Evolutionary conservation across 2,888 invertebrate genomes (phyloP), one percentile per base, ranked within the genome.

Genomic region (Hydrotaea cyrtoneurina): DNA sequence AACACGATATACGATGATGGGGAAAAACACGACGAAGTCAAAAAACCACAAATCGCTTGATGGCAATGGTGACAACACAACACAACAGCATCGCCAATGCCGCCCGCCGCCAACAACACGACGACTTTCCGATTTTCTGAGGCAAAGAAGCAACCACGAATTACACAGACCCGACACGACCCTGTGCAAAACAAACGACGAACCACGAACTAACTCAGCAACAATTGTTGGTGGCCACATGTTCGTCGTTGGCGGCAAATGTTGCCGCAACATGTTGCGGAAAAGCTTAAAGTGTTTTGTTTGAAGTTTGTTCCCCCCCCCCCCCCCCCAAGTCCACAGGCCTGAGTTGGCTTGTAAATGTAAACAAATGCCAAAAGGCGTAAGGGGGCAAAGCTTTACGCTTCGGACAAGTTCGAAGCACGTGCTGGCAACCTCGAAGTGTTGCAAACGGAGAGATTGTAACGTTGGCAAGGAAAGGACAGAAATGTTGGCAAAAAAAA

Each of bases 1-100:
- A 31, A 31, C 31, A 31, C 31, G 31, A 31, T 31, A n/a, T n/a
- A n/a, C n/a, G 17, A 57, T 73, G 53, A 19, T 43, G 31, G 72
- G 73, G 74, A 64, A 4, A 62, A 71, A 46, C 57, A 82, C 88
- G 86, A 31, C 31, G 31, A 31, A 31, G 31, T 31, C 88, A 88
- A 87, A 90, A 88, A 88, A 83, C 88, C 87, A 87, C 87, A 87
- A 85, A 83, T 82, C 82, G 85, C 83, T 88, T 87, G 87, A 87
- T 87, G 86, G 86, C 86, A 77, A 26, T 77, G 73, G 80, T 75
- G 82, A 80, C 78, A 75, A 77, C 79, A n/a, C 31, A 59, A 55
- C 21, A 11, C 71, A 78, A 57, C 57, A 82, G 64, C 75, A 82
- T 17, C n/a, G 39, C 17, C 21, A 62, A 31, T 7, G 31, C 31